Evolutionary conservation across 2,888 invertebrate species (phyloP), one percentile per base, ranked within the genome.

Genomic region (Yponomeuta evonymella): DNA sequence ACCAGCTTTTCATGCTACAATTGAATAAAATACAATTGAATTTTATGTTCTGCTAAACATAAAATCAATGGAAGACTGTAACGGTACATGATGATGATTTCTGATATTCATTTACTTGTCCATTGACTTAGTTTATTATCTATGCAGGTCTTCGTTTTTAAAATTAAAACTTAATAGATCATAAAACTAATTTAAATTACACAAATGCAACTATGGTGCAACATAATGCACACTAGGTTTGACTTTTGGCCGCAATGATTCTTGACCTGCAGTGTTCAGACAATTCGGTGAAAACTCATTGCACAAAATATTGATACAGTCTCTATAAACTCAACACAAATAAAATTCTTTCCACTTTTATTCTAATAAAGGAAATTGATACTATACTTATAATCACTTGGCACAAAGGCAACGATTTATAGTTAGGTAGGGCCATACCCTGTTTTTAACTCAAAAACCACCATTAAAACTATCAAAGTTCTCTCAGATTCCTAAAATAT

Each of bases 341-440:
- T 88, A 88, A 85, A 88, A 81, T 88, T 84, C 85, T 80, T 81
- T 84, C 83, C 83, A 75, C 76, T 83, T 87, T 86, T 80, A 85
- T 89, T 89, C 79, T 81, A 83, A 84, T 72, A 79, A 68, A 71
- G 71, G 82, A 90, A 91, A 90, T 91, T 92, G 90, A 92, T 90
- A 88, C 90, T 92, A 89, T 87, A 84, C 84, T 30, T 86, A 86
- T 84, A 89, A 91, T 91, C 91, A 91, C 92, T 91, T 90, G 92
- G 92, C 92, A 92, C 92, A 87, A 91, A 90, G 92, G 92, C 92
- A 88, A 86, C 74, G 76, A 82, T 79, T 83, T 63, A 36, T 12
- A 67, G 15, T 48, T 33, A 48, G 15, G 51, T 81, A 88, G 89
- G 91, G 91, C 91, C 91, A 87, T 89, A 91, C 91, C 91, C 92